Evolutionary conservation across 2,888 invertebrate species (phyloP), one percentile per base, ranked within the genome.

Genomic region (Malthinus flaveolus): DNA sequence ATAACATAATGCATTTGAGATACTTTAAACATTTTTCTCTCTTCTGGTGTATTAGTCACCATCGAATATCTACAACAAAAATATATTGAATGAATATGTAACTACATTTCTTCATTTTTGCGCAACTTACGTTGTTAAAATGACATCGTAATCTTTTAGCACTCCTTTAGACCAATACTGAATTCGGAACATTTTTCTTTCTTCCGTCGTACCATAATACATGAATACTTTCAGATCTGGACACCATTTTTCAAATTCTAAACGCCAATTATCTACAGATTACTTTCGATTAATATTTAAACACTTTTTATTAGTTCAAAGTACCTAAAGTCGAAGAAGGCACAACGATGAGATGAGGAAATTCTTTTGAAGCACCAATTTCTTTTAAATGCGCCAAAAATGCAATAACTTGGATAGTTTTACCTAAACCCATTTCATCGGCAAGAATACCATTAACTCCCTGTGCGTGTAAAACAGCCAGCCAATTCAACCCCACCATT

Each of bases 351-450:
- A 98, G 81, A 81, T 97, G 96, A 0, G 95, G 93, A 39, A 42
- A 49, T 1, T 48, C 58, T 61, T 82, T 82, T 1, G 85, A 83
- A 42, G 87, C 85, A 0, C 86, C 86, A 0, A 87, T 85, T 74
- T 96, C 92, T 78, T 94, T 90, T 10, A 97, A 81, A 74, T 96
- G 91, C 0, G 95, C 91, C 1, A 96, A 82, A 78, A 95, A 95
- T 0, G 95, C 87, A 64, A 96, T 94, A n/a, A 95, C 89, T 77
- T 96, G 95, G 63, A 96, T 88, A 0, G 96, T 96, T 80, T 96
- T 96, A 3, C 95, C 95, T 1, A 96, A 81, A 0, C 95, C 95
- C 97, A 98, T 98, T 82, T 98, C 97, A 76, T 98, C 97, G 0
- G 97, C 97, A 62, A 98, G 81, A 70, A 98, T 97, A 0, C 95